Percentiles rank a stretch among this genome's conserved stretches.
Conservation (phyloP, 2,888 invertebrate genomes). For the Himalopsyche kuldschensis region DNA sequence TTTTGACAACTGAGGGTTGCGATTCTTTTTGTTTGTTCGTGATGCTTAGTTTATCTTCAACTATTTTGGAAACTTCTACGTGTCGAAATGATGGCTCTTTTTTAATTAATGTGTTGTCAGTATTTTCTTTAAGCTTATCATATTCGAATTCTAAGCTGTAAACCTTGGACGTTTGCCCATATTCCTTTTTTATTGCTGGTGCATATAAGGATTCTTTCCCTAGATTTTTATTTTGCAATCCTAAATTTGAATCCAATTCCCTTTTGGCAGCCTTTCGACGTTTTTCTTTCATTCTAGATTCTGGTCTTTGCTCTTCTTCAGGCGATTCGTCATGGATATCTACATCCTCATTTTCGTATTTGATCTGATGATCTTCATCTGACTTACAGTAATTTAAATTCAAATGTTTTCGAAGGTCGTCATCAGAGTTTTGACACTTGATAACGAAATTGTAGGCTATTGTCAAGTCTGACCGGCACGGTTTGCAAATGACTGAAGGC, state of each 20-base stretch:
- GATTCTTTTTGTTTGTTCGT: background rate
- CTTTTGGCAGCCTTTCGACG: background rate
- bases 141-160: background rate
- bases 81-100: background rate
- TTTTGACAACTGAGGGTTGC: slow-evolving; percentile 33
- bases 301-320: background rate
- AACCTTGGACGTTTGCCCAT: too few species aligned
- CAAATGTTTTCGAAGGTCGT: slow-evolving; percentile 2
- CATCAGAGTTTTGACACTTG: slow-evolving; percentile 24
- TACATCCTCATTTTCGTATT: background rate
- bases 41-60: too few species aligned
- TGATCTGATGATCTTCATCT: background rate
- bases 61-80: background rate
- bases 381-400: too few species aligned
- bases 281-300: background rate
- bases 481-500: slow-evolving; percentile 12
- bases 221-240: too few species aligned
- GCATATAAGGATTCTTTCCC: too few species aligned
- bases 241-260: too few species aligned
- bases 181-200: too few species aligned
- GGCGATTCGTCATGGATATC: background rate
- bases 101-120: background rate
- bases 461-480: slow-evolving; percentile 14
- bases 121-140: background rate
- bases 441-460: slow-evolving; percentile 25